Conservation (phyloP, 2,113 vertebrate species). For the Typhlomys cinereus region DNA sequence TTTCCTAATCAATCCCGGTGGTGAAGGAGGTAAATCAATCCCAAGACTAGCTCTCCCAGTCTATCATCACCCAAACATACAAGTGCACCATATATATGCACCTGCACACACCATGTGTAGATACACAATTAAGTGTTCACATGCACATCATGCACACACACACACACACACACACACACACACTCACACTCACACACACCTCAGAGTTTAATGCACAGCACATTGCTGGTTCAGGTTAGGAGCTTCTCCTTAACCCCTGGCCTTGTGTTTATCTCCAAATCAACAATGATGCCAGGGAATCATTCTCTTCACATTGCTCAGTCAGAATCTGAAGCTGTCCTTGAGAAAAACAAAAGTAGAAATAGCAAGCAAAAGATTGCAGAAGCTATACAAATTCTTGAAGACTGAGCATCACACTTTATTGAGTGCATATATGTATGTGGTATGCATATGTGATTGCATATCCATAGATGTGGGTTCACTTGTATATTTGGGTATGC, state of each 20-base stretch:
- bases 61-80: too few relatives aligned
- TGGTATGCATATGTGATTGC: neutral
- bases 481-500: neutral
- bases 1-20: too few relatives aligned
- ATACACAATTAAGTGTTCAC: too few relatives aligned
- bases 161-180: too few relatives aligned
- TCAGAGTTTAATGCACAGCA: neutral
- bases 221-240: neutral
- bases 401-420: neutral
- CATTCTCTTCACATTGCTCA: fast-evolving
- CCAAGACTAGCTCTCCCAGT: neutral
- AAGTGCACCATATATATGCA: too few relatives aligned
- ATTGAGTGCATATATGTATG: neutral
- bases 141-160: too few relatives aligned
- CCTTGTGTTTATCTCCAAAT: fast-evolving
- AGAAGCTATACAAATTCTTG: neutral
- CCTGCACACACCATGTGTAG: too few relatives aligned
- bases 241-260: neutral
- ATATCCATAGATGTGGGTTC: neutral
- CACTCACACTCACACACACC: too few relatives aligned
- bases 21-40: fast-evolving
- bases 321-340: neutral
- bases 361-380: too few relatives aligned
- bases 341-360: neutral
- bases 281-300: neutral